Conservation (phyloP, 2,113 vertebrate genomes). For the Oreocharis arfaki region DNA sequence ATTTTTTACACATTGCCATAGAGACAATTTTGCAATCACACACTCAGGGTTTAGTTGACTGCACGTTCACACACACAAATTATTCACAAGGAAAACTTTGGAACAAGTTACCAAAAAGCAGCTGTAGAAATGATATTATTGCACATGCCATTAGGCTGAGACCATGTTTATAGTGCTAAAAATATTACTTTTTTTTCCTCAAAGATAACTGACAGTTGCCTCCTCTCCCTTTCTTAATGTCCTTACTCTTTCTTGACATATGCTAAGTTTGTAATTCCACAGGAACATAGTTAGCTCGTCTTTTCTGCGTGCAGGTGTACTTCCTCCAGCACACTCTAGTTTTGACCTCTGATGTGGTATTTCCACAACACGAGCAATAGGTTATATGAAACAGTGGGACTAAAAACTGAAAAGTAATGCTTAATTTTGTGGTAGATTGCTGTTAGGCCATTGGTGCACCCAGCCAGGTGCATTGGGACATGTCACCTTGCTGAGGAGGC, state of each 20-base stretch:
- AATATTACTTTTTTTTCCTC: background rate
- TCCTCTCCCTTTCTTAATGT: background rate
- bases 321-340: background rate
- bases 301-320: accelerated
- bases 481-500: accelerated
- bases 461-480: accelerated
- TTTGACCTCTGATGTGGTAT: accelerated
- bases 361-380: accelerated
- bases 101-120: background rate
- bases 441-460: accelerated
- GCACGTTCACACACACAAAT: background rate
- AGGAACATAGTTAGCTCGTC: background rate
- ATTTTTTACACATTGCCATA: background rate
- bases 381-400: accelerated
- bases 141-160: background rate
- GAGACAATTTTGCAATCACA: background rate
- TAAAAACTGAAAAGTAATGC: background rate
- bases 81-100: background rate
- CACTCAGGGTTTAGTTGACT: background rate
- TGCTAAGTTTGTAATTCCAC: accelerated
- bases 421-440: background rate
- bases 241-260: background rate
- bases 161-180: background rate
- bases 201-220: background rate
- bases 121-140: background rate